phyloP scores from a whole-genome alignment of 2,888 invertebrate genomes.

The Ecliptopera silaceata region DNA sequence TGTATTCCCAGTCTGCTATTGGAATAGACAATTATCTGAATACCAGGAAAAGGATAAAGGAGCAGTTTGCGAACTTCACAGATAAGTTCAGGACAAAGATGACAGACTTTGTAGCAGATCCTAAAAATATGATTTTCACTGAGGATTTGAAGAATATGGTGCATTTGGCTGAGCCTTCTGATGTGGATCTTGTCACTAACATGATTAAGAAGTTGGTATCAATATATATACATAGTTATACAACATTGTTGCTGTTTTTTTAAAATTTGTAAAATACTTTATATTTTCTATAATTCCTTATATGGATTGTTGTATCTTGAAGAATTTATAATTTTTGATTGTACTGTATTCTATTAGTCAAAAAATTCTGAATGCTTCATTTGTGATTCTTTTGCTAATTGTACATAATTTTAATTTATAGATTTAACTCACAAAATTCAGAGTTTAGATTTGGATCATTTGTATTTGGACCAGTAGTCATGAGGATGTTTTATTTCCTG shows the following conservation, averaged over 20 bases:
- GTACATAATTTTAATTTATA: conserved; percentile 52
- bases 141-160: conserved; percentile 93
- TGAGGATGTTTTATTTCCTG: conserved; percentile 89
- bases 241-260: no score
- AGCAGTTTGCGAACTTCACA: conserved; percentile 84
- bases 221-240: neutral
- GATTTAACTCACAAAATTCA: conserved; percentile 87
- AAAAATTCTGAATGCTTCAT: no score
- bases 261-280: no score
- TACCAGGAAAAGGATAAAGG: conserved; percentile 77
- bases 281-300: no score
- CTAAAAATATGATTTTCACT: conserved; percentile 89
- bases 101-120: conserved; percentile 82
- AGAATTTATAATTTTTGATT: no score
- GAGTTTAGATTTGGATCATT: conserved; percentile 90
- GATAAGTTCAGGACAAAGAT: conserved; percentile 89
- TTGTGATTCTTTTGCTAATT: no score
- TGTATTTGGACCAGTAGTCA: conserved; percentile 91
- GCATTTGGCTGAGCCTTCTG: conserved; percentile 86
- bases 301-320: no score
- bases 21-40: conserved; percentile 85
- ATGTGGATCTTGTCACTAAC: conserved; percentile 84
- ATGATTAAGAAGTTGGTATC: conserved; percentile 87
- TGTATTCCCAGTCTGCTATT: conserved; percentile 83
- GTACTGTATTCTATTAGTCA: no score